Base-by-base conservation (phyloP, 2,113 vertebrate species). In the Sinocyclocheilus anophthalmus region DNA sequence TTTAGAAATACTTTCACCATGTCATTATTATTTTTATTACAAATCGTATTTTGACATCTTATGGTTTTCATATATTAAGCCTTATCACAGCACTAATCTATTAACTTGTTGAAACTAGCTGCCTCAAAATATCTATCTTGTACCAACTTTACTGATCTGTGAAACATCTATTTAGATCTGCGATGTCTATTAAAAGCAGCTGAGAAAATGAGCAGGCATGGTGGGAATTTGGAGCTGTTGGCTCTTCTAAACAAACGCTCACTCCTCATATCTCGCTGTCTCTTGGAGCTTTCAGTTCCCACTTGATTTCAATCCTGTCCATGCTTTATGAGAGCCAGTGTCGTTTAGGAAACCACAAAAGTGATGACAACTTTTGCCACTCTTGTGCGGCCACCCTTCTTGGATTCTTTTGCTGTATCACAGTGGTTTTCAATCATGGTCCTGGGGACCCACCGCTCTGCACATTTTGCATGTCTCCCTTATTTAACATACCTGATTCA, bases 161-260 rank as follows among this genome's bases (percentile, higher is more conserved):
- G 11, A 61, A 63, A 63, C 37, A 42, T 30, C 37, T 5, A 81
- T 65, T 81, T 81, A 63, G n/a, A 81, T 92, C 86, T 80, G 22
- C 78, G 85, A 33, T 30, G 69, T 84, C 90, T 94, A 94, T 93
- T 94, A 92, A 90, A 88, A 92, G 91, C 69, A 22, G 16, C 45
- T 67, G 86, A 8, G 85, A 92, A 93, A 93, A 93, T 92, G 86
- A 90, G 76, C 76, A 87, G 89, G 83, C 84, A 86, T 0, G 87
- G 48, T 18, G 75, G 88, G 88, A 91, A 93, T 93, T 78, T 75
- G 89, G 53, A 11, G 88, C 76, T 33, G 57, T 53, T 85, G 85
- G 45, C 87, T 30, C 84, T 83, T 69, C 87, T 88, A 89, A 88
- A 87, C 84, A 87, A 48, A 83, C 59, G 81, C 26, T 61, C 59